Percentiles rank a stretch among this genome's conserved stretches.
These are phyloP conservation scores for Dusona sp. DNA, from an alignment of 2,888 invertebrate genomes.

Conservation along the genomic window DNA sequence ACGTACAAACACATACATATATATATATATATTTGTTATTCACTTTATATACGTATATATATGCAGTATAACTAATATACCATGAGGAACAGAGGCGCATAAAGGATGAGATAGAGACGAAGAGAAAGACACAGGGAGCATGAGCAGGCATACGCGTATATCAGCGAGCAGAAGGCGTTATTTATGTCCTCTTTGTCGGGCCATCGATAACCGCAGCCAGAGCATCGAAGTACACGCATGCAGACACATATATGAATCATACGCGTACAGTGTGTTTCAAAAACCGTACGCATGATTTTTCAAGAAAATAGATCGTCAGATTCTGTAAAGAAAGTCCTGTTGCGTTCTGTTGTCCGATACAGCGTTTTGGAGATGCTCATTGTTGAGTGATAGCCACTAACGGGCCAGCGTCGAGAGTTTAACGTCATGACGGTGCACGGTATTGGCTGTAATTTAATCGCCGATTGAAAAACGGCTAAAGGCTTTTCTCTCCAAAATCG, in stretches of 20 bases:
- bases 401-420: background rate
- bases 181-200: slow-evolving; percentile 82
- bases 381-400: background rate
- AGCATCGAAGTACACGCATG: slow-evolving; percentile 53
- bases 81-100: slow-evolving; percentile 44
- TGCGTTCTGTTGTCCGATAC: background rate
- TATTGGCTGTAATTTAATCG: background rate
- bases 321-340: background rate
- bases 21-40: background rate
- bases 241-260: slow-evolving; percentile 6
- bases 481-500: background rate
- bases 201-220: slow-evolving; percentile 77
- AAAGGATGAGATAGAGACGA: slow-evolving; percentile 25
- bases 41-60: background rate
- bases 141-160: slow-evolving; percentile 44
- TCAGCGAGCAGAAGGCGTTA: slow-evolving; percentile 72
- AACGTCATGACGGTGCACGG: background rate
- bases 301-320: background rate
- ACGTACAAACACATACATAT: slow-evolving; percentile 1
- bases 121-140: slow-evolving; percentile 39
- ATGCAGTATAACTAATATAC: background rate
- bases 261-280: background rate
- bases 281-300: background rate
- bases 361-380: background rate
- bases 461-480: background rate